Evolutionary conservation across 2,113 vertebrate species (phyloP).

Genomic region (Sturnus vulgaris): DNA sequence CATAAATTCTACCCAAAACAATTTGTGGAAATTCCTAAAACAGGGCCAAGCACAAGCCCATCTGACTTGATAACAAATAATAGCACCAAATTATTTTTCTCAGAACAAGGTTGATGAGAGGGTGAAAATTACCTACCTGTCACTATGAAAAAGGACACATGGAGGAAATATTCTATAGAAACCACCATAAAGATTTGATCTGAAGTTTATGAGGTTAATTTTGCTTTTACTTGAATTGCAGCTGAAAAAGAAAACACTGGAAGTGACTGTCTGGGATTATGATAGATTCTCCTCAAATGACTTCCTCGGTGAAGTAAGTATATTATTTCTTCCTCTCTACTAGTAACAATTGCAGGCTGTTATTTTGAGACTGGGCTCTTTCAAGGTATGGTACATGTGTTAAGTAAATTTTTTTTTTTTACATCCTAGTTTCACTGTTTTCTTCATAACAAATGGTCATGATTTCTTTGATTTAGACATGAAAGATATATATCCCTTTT

Average conservation of each 20-base stretch:
- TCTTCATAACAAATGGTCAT: background rate
- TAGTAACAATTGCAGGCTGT: background rate
- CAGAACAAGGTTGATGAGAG: background rate
- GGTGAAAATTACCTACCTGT: background rate
- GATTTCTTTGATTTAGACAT: background rate
- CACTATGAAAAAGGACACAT: background rate
- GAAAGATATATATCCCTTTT: background rate
- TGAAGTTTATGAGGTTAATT: conserved; percentile 38
- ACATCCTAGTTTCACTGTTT: background rate
- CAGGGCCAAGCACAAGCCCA: background rate
- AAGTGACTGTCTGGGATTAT: conserved; percentile 99
- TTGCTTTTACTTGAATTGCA: conserved; percentile 67
- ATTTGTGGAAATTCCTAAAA: background rate
- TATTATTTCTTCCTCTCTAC: background rate
- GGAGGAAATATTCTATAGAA: background rate
- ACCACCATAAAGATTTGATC: background rate
- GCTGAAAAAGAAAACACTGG: conserved; percentile 98
- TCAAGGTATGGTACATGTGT: background rate
- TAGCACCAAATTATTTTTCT: background rate
- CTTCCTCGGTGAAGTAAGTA: conserved; percentile 96
- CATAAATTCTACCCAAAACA: background rate
- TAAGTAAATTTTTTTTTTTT: background rate
- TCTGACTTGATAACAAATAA: background rate
- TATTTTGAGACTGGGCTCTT: background rate
- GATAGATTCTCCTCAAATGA: conserved; percentile 97